Conservation (phyloP, 2,888 invertebrate species). For the Rhogogaster chlorosoma region DNA sequence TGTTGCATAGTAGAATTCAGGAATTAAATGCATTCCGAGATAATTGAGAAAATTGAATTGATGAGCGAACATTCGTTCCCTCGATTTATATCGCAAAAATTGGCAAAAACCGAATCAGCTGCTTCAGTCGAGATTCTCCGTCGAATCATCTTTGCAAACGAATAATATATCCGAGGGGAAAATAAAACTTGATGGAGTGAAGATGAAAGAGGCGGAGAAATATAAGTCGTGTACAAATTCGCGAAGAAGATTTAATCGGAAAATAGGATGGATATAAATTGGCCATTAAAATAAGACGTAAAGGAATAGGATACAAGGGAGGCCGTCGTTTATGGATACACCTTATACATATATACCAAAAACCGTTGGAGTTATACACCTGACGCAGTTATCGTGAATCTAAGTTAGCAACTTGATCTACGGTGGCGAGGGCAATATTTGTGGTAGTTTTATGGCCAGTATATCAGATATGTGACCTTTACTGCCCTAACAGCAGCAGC, state of each 20-base stretch:
- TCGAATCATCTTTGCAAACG: not conserved
- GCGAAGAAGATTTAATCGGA: constrained; percentile 9
- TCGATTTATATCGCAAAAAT: no score
- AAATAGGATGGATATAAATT: constrained; percentile 28
- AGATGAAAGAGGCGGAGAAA: not conserved
- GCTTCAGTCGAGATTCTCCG: no score
- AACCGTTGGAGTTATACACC: not conserved
- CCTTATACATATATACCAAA: constrained; percentile 1
- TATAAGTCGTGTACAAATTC: not conserved
- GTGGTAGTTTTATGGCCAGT: constrained; percentile 35
- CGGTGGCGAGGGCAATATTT: constrained; percentile 23
- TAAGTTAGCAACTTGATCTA: constrained; percentile 32
- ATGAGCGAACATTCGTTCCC: no score
- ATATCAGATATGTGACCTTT: constrained; percentile 20
- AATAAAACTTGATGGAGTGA: not conserved
- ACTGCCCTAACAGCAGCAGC: not conserved
- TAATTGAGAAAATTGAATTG: no score
- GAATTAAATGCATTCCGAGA: not conserved
- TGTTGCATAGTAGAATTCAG: not conserved
- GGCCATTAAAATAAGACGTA: constrained; percentile 20
- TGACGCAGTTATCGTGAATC: constrained; percentile 43
- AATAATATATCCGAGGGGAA: not conserved
- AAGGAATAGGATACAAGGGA: not conserved
- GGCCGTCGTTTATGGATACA: not conserved
- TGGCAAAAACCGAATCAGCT: no score